These are phyloP conservation scores for Pangasius larnaudii DNA, from an alignment of 2,797 vertebrate species.

Conservation along the genomic window DNA sequence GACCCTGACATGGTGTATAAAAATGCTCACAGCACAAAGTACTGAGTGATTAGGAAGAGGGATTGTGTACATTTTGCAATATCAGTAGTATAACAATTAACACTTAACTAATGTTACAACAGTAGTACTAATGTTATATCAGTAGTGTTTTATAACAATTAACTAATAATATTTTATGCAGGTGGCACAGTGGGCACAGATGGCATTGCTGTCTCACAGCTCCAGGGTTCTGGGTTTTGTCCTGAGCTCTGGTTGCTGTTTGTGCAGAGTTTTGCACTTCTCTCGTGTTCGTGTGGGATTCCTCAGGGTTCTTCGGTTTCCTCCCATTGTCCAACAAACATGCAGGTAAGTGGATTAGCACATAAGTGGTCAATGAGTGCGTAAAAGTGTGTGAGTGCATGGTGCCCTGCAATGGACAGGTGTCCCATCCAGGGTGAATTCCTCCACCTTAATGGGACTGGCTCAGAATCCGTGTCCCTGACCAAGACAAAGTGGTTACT, in stretches of 20 bases:
- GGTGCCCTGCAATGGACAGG: not conserved
- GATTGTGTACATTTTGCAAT: not conserved
- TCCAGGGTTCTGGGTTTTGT: not conserved
- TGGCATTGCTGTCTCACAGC: not conserved
- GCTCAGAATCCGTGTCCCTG: not conserved
- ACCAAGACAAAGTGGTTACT: not conserved
- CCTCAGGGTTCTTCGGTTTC: no score
- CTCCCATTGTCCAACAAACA: not conserved
- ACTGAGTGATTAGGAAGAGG: not conserved
- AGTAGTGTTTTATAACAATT: not conserved
- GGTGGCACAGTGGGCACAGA: not conserved
- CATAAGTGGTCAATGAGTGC: not conserved
- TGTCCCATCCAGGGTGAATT: not conserved
- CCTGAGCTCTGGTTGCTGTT: not conserved
- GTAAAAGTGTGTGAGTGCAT: not conserved
- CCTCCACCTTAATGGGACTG: not conserved
- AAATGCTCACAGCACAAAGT: not conserved
- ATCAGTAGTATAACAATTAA: not conserved
- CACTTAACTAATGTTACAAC: not conserved
- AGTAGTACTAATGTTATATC: not conserved
- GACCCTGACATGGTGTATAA: not conserved
- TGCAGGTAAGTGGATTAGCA: not conserved
- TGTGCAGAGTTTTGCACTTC: not conserved
- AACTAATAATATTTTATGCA: conserved; percentile 5
- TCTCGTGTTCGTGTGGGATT: not conserved